phyloP scores from a whole-genome alignment of 2,797 vertebrate species.

The Anguilla pacifica region DNA sequence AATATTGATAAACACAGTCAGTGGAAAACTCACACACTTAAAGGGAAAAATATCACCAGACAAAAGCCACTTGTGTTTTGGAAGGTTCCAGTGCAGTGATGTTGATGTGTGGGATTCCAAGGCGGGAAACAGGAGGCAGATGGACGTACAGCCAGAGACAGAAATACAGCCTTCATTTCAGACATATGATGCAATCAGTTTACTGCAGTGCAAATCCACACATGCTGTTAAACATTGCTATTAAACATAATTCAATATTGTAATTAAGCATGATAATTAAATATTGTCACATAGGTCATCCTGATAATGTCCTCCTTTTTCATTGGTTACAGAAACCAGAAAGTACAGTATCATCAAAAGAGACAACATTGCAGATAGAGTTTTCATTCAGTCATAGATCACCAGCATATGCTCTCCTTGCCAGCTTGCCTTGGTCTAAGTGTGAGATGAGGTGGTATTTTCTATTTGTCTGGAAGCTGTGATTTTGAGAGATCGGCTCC shows the following conservation, averaged over 20 bases:
- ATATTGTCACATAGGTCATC: neutral
- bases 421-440: constrained; percentile 34
- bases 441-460: constrained; percentile 35
- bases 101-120: neutral
- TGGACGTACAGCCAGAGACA: neutral
- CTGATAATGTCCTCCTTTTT: neutral
- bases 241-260: neutral
- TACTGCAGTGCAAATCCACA: neutral
- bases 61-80: no score
- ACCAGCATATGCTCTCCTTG: constrained; percentile 44
- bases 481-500: constrained; percentile 47
- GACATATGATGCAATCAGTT: neutral
- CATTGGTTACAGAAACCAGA: neutral
- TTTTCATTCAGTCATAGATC: constrained; percentile 52
- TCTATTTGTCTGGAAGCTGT: constrained; percentile 44
- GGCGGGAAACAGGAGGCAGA: neutral
- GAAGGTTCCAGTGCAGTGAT: no score
- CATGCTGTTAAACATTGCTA: neutral
- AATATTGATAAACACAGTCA: no score
- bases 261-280: neutral
- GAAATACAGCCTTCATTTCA: neutral
- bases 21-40: no score
- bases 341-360: neutral
- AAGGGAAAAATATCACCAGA: no score
- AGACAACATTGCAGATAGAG: constrained; percentile 18